Conservation (phyloP, 2,888 invertebrate species). For the Glyphotaelius pellucidus region DNA sequence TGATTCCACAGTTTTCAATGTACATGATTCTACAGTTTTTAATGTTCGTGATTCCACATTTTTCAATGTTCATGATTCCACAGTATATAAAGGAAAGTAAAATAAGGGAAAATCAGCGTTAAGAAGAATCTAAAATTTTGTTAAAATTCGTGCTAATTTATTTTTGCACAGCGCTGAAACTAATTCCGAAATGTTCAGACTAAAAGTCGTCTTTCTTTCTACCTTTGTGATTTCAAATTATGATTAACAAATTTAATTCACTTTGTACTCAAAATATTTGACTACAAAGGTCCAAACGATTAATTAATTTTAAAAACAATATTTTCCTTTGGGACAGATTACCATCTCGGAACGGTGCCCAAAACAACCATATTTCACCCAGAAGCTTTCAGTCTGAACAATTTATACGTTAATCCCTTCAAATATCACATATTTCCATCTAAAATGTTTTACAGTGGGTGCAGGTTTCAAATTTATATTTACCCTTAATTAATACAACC, state of each 20-base stretch:
- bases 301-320: neutral
- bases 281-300: neutral
- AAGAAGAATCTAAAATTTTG: too few species aligned
- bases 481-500: too few species aligned
- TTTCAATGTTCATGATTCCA: too few species aligned
- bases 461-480: too few species aligned
- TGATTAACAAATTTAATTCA: neutral
- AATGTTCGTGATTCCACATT: too few species aligned
- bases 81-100: too few species aligned
- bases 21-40: too few species aligned
- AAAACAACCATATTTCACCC: neutral
- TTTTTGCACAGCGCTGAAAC: neutral
- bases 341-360: neutral
- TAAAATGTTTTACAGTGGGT: neutral
- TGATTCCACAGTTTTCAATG: too few species aligned
- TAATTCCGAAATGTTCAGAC: neutral
- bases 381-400: neutral
- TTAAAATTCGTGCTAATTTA: neutral
- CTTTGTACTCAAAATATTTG: neutral
- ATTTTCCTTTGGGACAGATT: neutral
- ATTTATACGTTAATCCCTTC: neutral
- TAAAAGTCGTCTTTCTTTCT: neutral
- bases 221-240: neutral
- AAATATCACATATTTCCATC: neutral
- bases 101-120: too few species aligned